Evolutionary conservation across 2,113 vertebrate species (phyloP).

Genomic region (cat (Felis catus)): DNA sequence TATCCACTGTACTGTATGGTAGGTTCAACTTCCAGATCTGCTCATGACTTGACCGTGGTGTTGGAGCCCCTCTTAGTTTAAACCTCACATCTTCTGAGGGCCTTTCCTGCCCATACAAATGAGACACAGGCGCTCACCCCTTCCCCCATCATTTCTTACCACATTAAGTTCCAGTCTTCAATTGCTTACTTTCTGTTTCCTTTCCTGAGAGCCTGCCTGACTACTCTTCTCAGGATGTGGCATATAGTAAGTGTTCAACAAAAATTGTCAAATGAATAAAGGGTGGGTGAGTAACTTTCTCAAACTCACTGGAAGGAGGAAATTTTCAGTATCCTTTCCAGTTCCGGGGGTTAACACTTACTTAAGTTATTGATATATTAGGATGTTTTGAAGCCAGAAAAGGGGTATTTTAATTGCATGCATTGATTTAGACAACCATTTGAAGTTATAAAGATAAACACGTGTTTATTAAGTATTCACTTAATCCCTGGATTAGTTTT

Average conservation of each 20-base stretch:
- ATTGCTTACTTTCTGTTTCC: background rate
- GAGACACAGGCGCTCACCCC: background rate
- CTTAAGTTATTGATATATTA: background rate
- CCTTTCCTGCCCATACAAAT: background rate
- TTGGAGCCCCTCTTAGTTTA: background rate
- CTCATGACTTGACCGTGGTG: background rate
- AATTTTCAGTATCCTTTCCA: background rate
- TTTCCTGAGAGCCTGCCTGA: background rate
- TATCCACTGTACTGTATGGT: background rate
- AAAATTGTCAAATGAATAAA: background rate
- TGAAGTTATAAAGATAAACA: background rate
- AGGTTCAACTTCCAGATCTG: background rate
- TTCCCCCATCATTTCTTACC: background rate
- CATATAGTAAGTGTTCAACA: background rate
- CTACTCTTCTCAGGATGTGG: background rate
- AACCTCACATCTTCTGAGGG: background rate
- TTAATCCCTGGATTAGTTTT: background rate
- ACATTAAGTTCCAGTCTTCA: background rate
- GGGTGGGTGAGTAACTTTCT: background rate
- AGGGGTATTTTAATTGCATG: background rate
- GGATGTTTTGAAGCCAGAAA: background rate
- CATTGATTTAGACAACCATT: conserved; percentile 17
- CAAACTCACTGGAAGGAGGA: background rate
- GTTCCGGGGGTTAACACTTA: background rate
- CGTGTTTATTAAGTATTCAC: background rate